Conservation (phyloP, 2,797 vertebrate genomes). For the Delichon dasypus region DNA sequence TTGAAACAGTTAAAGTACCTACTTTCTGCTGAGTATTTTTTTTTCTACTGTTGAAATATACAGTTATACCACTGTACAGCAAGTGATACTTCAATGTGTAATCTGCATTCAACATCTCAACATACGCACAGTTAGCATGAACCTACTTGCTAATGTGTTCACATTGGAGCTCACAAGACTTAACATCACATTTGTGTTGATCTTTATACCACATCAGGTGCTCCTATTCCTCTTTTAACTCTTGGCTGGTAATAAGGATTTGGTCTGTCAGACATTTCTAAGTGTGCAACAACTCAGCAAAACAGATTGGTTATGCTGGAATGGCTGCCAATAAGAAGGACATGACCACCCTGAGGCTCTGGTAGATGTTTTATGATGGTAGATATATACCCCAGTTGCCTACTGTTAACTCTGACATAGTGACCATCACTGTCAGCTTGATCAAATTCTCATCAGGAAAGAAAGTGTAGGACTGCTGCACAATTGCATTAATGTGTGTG, state of each 20-base stretch:
- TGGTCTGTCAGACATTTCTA: background rate
- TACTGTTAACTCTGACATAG: background rate
- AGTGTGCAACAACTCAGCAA: background rate
- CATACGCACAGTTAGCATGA: background rate
- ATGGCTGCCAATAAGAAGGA: background rate
- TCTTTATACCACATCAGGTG: background rate
- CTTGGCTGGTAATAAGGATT: background rate
- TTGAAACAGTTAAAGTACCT: background rate
- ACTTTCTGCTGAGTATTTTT: background rate
- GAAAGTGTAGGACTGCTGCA: background rate
- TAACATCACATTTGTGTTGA: background rate
- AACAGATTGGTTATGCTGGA: background rate
- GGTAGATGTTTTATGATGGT: background rate
- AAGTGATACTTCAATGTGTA: background rate
- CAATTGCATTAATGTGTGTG: background rate
- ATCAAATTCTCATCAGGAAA: background rate
- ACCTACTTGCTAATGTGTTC: background rate
- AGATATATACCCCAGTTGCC: background rate
- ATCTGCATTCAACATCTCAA: background rate
- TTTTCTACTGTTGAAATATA: background rate
- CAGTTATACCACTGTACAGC: background rate
- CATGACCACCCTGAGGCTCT: background rate
- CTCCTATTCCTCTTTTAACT: background rate
- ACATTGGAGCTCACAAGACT: background rate
- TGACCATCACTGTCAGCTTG: background rate